Evolutionary conservation across 2,113 vertebrate genomes (phyloP).

Genomic region (Mesembrinibis cayennensis): DNA sequence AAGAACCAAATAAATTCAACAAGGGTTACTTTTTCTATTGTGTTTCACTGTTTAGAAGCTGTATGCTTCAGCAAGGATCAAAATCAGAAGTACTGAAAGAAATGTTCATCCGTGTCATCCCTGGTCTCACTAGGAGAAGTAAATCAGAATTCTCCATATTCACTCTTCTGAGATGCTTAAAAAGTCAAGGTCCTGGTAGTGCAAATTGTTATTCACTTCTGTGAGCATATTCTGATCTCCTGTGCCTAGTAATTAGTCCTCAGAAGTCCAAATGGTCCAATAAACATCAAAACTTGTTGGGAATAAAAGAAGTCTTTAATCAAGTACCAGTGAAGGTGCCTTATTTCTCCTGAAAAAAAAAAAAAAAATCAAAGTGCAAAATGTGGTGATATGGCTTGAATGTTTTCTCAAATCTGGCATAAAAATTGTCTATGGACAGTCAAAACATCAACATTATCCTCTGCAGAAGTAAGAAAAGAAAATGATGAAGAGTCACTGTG

Average conservation of each 20-base stretch:
- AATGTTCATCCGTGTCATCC: neutral
- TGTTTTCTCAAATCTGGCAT: neutral
- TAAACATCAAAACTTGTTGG: neutral
- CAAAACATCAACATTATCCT: neutral
- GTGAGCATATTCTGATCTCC: neutral
- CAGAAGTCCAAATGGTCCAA: neutral
- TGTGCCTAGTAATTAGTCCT: neutral
- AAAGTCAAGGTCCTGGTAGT: neutral
- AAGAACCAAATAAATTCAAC: neutral
- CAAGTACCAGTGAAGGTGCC: neutral
- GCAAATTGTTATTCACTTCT: neutral
- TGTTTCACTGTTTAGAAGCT: neutral
- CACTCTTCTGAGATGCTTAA: neutral
- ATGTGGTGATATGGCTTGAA: neutral
- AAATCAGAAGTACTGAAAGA: neutral
- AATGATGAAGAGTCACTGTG: neutral
- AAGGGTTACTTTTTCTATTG: neutral
- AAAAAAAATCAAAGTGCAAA: neutral
- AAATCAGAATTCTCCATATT: neutral
- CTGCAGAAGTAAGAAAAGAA: neutral
- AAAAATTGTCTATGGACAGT: neutral
- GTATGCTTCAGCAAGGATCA: neutral
- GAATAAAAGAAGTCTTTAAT: neutral
- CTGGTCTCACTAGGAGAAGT: neutral
- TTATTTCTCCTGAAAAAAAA: neutral